phyloP scores from a whole-genome alignment of 1,140 invertebrate species.

The Bilobella aurantiaca region DNA sequence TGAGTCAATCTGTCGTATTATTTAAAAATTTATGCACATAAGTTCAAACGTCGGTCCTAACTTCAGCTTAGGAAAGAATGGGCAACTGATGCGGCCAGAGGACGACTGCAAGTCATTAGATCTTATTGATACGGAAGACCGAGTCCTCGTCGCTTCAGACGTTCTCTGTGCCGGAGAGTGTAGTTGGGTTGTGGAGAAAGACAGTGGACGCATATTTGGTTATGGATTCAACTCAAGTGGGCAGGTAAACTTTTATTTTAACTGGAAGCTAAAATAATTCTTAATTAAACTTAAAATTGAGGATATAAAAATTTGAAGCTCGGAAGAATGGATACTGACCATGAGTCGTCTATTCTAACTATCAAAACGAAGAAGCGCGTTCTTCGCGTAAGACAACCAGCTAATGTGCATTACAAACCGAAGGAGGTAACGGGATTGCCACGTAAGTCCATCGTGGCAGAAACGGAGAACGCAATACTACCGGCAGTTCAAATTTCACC shows the following conservation, averaged over 20 bases:
- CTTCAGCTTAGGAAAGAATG: slow-evolving; percentile 16
- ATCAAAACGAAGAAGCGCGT: slow-evolving; percentile 34
- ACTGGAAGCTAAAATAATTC: not conserved
- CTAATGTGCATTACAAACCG: slow-evolving; percentile 31
- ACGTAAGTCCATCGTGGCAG: slow-evolving; percentile 15
- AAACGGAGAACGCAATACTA: not conserved
- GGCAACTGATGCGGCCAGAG: slow-evolving; percentile 28
- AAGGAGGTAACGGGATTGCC: slow-evolving; percentile 31
- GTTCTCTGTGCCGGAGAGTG: slow-evolving; percentile 31
- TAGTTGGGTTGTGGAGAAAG: slow-evolving; percentile 31
- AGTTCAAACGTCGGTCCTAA: not conserved
- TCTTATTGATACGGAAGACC: slow-evolving; percentile 30
- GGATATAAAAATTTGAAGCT: slow-evolving; percentile 15
- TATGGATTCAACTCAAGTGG: slow-evolving; percentile 32
- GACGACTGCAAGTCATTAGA: slow-evolving; percentile 29
- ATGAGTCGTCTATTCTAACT: slow-evolving; percentile 30
- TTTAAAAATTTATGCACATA: not conserved
- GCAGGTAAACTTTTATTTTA: too few relatives aligned
- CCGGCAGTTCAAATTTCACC: slow-evolving; percentile 8
- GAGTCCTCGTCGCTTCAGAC: slow-evolving; percentile 20
- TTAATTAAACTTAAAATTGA: too few relatives aligned
- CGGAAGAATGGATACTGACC: slow-evolving; percentile 29
- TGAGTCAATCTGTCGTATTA: not conserved
- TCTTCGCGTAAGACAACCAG: slow-evolving; percentile 31
- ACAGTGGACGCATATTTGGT: slow-evolving; percentile 24